Evolutionary conservation across 2,888 invertebrate genomes (phyloP), one percentile per base, ranked within the genome.

Genomic region (Pherbina coryleti): DNA sequence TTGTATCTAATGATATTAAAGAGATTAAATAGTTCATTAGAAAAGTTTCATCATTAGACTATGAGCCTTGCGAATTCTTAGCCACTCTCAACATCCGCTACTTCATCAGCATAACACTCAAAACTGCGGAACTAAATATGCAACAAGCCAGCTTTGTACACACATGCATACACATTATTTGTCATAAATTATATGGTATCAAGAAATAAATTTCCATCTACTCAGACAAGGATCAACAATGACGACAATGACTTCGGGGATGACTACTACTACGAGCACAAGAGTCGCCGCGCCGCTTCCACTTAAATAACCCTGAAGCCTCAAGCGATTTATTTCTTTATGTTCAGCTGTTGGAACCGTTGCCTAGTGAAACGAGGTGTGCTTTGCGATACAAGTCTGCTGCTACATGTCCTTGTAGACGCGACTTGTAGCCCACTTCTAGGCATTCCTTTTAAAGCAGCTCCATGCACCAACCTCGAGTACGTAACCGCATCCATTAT

Each of bases 151-250:
- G 14, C 19, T 66, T 1, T 11, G 44, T 44, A 44, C 8, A 5
- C 19, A 5, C 34, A 71, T 71, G 71, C 57, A 71, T 57, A 71
- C 71, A 53, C 71, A 71, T 71, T 34, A 57, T 53, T 71, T 57
- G 71, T 71, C 71, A 71, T 53, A 71, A 71, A 71, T 71, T 55
- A 71, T 57, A 71, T 57, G 57, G 55, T 31, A 71, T 71, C 71
- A 71, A 34, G 34, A 31, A 55, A 71, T 71, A 71, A 71, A 71
- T 71, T 57, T 31, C 31, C 57, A 71, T 34, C 57, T 57, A 1
- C 71, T 57, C 19, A 19, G 57, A 49, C 49, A 19, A 69, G 49
- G 51, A 67, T 17, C 51, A 31, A 53, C 7, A 31, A 70, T 70
- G 28, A 53, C 9, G 51, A 53, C 31, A 31, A 55, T 22, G 22